These are phyloP conservation scores for Orchestia grillus DNA, from an alignment of 1,140 invertebrate genomes.

Conservation along the genomic window DNA sequence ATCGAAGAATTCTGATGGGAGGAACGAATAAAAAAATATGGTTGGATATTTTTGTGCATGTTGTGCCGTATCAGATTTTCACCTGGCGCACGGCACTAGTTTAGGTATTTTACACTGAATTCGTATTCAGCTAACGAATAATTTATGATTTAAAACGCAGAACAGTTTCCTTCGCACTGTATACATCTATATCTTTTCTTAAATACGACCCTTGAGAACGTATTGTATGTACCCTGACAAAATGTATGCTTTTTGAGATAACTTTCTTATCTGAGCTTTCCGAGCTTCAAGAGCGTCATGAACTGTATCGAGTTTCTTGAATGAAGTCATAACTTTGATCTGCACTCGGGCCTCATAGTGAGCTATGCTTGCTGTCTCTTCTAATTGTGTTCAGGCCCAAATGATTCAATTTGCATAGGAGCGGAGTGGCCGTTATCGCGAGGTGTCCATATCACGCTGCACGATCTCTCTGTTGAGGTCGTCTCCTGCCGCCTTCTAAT, in stretches of 20 bases:
- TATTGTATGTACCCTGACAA: too few relatives aligned
- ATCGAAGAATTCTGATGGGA: too few relatives aligned
- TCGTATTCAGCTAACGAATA: too few relatives aligned
- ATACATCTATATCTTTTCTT: too few relatives aligned
- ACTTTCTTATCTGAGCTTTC: not conserved
- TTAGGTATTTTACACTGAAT: too few relatives aligned
- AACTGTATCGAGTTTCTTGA: not conserved
- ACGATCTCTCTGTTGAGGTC: not conserved
- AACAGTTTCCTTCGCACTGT: too few relatives aligned
- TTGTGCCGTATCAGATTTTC: too few relatives aligned
- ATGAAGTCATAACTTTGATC: not conserved
- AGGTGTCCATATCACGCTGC: not conserved
- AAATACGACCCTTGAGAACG: too few relatives aligned
- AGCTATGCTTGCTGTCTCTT: not conserved
- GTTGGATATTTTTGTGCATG: too few relatives aligned
- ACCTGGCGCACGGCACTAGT: too few relatives aligned
- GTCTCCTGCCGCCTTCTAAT: conserved; percentile 24
- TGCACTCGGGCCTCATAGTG: not conserved
- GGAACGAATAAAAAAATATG: too few relatives aligned
- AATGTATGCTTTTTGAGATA: not conserved
- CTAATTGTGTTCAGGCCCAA: not conserved
- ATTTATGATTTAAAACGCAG: too few relatives aligned
- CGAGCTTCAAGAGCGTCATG: not conserved
- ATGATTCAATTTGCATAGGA: conserved; percentile 1
- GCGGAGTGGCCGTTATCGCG: not conserved